These are phyloP conservation scores for Hippocampus comes DNA, from an alignment of 2,113 vertebrate species.

Conservation along the genomic window DNA sequence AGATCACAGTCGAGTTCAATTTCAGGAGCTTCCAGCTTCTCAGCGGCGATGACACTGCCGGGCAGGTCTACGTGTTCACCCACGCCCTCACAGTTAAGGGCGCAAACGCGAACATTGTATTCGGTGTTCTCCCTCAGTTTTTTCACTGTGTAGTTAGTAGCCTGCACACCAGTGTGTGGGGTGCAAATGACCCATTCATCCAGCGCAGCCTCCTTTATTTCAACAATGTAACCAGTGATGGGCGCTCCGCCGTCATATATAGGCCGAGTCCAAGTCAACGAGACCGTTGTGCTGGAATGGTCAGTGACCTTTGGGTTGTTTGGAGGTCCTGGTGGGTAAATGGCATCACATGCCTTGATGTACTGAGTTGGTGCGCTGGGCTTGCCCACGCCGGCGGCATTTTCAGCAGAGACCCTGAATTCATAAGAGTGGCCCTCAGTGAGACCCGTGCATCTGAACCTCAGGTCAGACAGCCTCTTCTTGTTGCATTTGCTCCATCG, in stretches of 20 bases:
- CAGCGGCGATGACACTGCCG: conserved; percentile 82
- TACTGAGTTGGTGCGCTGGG: conserved; percentile 85
- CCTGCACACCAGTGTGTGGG: conserved; percentile 81
- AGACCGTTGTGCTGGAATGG: conserved; percentile 88
- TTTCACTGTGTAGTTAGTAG: conserved; percentile 85
- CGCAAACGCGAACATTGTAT: conserved; percentile 93
- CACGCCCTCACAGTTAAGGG: conserved; percentile 90
- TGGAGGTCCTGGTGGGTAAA: conserved; percentile 91
- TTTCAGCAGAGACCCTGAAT: conserved; percentile 94
- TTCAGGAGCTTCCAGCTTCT: conserved; percentile 91
- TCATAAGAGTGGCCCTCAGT: conserved; percentile 92
- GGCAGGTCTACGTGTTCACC: conserved; percentile 86
- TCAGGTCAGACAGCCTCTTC: conserved; percentile 85
- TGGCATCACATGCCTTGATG: conserved; percentile 88
- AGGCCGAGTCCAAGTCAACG: conserved; percentile 89
- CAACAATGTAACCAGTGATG: conserved; percentile 87
- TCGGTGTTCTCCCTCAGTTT: conserved; percentile 91
- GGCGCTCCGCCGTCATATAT: conserved; percentile 94
- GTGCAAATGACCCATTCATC: conserved; percentile 91
- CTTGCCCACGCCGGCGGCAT: conserved; percentile 90
- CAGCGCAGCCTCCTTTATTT: conserved; percentile 81
- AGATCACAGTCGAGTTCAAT: conserved; percentile 95
- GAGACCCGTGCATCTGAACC: conserved; percentile 88
- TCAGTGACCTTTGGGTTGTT: conserved; percentile 91
- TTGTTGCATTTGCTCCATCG: conserved; percentile 97